A percentile compares a stretch with the other conserved stretches of the same genome.
phyloP scores from a whole-genome alignment of 2,888 invertebrate genomes.

The Aphidoletes aphidimyza region DNA sequence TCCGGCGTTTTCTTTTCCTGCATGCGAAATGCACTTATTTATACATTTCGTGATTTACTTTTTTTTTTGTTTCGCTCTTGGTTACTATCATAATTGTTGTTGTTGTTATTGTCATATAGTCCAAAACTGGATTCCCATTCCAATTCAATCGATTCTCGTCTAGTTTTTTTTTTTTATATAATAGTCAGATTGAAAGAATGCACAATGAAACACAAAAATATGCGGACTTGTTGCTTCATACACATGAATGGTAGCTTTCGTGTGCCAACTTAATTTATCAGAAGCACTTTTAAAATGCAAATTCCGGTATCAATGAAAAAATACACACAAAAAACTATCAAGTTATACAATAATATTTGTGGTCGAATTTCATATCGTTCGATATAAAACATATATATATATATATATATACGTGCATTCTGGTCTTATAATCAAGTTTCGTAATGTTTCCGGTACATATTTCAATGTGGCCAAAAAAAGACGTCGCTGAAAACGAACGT shows the following conservation, averaged over 20 bases:
- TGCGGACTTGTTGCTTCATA: slow-evolving; percentile 17
- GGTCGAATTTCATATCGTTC: background rate
- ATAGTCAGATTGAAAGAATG: slow-evolving; percentile 28
- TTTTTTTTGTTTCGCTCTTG: background rate
- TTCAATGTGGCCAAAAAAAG: background rate
- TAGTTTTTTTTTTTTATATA: slow-evolving; percentile 53
- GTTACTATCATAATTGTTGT: background rate
- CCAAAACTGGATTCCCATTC: slow-evolving; percentile 33
- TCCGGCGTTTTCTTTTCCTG: slow-evolving; percentile 18
- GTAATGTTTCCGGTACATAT: background rate
- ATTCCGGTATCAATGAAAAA: background rate
- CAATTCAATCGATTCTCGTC: slow-evolving; percentile 44
- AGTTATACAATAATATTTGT: background rate
- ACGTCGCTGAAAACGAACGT: background rate
- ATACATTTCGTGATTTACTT: background rate
- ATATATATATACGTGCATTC: background rate
- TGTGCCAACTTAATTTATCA: slow-evolving; percentile 1
- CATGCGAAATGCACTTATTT: slow-evolving; percentile 2
- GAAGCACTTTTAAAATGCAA: slow-evolving; percentile 40
- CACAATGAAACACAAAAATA: slow-evolving; percentile 33
- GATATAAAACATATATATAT: too few relatives aligned
- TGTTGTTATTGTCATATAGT: background rate
- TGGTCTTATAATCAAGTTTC: slow-evolving; percentile 18
- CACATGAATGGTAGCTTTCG: background rate
- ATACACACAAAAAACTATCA: too few relatives aligned